Evolutionary conservation across 2,888 invertebrate species (phyloP).

Genomic region (Cheilosia soror): DNA sequence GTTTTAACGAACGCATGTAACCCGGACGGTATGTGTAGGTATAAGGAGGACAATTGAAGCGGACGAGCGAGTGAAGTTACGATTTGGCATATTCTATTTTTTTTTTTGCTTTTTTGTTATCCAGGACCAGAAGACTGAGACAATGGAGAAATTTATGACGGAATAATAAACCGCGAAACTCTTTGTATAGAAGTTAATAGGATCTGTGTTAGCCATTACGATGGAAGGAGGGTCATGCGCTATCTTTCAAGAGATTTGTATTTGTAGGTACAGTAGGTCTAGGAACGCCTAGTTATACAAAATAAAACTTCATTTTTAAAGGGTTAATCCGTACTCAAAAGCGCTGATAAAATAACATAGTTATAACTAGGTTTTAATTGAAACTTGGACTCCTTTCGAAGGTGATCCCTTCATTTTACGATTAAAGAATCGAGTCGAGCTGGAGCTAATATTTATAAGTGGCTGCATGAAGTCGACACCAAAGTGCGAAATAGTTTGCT

Average conservation of each 20-base stretch:
- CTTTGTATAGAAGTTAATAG: constrained; percentile 49
- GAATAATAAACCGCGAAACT: constrained; percentile 55
- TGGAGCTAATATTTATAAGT: too few relatives aligned
- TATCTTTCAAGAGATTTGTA: neutral
- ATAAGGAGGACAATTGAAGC: constrained; percentile 44
- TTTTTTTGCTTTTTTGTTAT: neutral
- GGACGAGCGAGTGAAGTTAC: constrained; percentile 60
- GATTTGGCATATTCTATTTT: constrained; percentile 44
- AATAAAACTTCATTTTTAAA: too few relatives aligned
- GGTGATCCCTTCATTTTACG: too few relatives aligned
- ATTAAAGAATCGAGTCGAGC: too few relatives aligned
- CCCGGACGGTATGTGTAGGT: neutral
- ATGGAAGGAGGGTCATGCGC: constrained; percentile 15
- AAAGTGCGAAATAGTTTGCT: too few relatives aligned
- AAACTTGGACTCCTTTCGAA: too few relatives aligned
- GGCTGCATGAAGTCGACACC: too few relatives aligned
- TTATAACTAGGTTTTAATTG: too few relatives aligned
- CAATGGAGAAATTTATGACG: constrained; percentile 59
- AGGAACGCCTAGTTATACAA: too few relatives aligned
- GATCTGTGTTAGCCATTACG: constrained; percentile 1
- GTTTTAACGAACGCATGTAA: constrained; percentile 64
- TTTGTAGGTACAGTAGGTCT: too few relatives aligned
- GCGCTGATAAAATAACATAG: too few relatives aligned
- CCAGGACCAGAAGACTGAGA: constrained; percentile 22
- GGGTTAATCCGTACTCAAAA: too few relatives aligned